Evolutionary conservation across 2,797 vertebrate species (phyloP).

Genomic region (Enteromius anoplus): DNA sequence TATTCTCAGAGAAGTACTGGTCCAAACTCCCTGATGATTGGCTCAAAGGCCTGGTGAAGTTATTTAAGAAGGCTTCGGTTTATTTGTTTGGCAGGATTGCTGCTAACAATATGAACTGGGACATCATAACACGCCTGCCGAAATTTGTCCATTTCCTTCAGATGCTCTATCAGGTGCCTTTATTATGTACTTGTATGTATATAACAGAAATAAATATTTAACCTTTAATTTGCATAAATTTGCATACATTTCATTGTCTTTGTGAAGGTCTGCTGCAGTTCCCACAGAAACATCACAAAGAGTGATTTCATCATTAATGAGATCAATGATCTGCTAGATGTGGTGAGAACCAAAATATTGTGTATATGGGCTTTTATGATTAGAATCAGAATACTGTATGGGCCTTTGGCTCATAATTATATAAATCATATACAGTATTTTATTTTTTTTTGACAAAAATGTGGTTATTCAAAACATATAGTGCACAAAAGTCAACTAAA

Average conservation of each 20-base stretch:
- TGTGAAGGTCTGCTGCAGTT: constrained; percentile 37
- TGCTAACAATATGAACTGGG: not conserved
- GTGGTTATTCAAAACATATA: not conserved
- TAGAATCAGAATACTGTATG: not conserved
- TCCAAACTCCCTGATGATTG: constrained; percentile 33
- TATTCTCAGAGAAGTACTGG: constrained; percentile 50
- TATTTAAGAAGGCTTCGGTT: constrained; percentile 20
- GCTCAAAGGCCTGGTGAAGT: constrained; percentile 41
- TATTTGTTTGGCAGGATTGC: not conserved
- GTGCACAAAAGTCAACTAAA: not conserved
- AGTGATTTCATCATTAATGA: constrained; percentile 50
- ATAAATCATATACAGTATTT: no score
- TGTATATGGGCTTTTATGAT: not conserved
- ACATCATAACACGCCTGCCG: not conserved
- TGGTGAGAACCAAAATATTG: constrained; percentile 29
- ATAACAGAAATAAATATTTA: not conserved
- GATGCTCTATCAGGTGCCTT: constrained; percentile 48
- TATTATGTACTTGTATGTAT: not conserved
- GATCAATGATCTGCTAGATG: constrained; percentile 40
- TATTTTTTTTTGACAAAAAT: no score
- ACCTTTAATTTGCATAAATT: not conserved
- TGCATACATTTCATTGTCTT: not conserved
- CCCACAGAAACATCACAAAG: constrained; percentile 1
- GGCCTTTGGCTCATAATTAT: not conserved
- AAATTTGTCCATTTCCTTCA: constrained; percentile 26